Conservation (phyloP, 1,140 invertebrate species). For the Aphidius ervi region DNA sequence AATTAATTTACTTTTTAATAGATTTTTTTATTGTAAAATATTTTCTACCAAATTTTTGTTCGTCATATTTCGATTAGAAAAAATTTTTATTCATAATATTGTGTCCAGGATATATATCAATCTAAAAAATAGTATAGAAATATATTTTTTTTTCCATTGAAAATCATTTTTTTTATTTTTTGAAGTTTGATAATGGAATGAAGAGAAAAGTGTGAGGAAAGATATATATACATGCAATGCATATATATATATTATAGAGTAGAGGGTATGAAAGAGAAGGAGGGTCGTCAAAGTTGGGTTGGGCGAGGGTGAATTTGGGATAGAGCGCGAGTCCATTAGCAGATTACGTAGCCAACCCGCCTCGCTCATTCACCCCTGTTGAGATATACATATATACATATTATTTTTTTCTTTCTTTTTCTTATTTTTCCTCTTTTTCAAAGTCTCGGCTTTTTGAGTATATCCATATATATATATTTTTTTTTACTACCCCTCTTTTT, state of each 20-base stretch:
- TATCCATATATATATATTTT: neutral
- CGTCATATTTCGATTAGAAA: too few species aligned
- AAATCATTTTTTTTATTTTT: slow-evolving; percentile 3
- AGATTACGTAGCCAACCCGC: slow-evolving; percentile 47
- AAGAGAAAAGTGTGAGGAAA: slow-evolving; percentile 25
- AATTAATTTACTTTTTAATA: too few species aligned
- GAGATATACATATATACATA: slow-evolving; percentile 22
- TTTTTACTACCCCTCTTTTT: slow-evolving; percentile 17
- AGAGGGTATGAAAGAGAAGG: slow-evolving; percentile 27
- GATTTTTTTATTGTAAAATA: too few species aligned
- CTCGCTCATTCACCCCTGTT: slow-evolving; percentile 38
- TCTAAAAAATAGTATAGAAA: too few species aligned
- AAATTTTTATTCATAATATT: too few species aligned
- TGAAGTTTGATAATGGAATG: slow-evolving; percentile 3
- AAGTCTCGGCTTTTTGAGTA: neutral
- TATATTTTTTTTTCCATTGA: neutral
- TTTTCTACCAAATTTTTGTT: too few species aligned
- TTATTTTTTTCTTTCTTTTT: slow-evolving; percentile 28
- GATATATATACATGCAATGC: slow-evolving; percentile 25
- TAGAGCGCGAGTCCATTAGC: slow-evolving; percentile 47
- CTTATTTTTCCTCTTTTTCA: slow-evolving; percentile 9
- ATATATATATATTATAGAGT: too few species aligned
- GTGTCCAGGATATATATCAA: too few species aligned
- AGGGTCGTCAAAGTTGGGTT: slow-evolving; percentile 12
- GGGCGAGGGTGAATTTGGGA: slow-evolving; percentile 31